Evolutionary conservation across 1,140 invertebrate species (phyloP).

Genomic region (Littorina saxatilis): DNA sequence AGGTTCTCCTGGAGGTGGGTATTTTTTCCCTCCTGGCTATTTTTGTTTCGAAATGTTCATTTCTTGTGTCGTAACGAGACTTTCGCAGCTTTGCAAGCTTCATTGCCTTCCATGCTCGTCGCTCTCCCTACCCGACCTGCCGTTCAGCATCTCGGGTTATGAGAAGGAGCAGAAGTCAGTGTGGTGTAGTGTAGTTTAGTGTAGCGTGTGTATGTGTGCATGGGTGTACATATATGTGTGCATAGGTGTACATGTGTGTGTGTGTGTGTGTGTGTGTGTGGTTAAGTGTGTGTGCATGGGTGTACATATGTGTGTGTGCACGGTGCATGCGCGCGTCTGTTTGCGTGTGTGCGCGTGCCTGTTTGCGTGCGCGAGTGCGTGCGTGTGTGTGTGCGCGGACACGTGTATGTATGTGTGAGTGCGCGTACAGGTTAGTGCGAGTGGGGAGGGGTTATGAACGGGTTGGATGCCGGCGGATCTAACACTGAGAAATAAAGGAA

Average conservation of each 20-base stretch:
- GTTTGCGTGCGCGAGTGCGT: not conserved
- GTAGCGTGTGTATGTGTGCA: not conserved
- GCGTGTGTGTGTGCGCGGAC: not conserved
- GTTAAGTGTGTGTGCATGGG: not conserved
- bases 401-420: too few relatives aligned
- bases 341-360: not conserved
- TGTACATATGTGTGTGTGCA: too few relatives aligned
- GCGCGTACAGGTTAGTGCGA: too few relatives aligned
- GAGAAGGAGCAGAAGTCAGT: not conserved
- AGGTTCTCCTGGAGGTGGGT: too few relatives aligned
- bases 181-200: not conserved
- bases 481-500: not conserved
- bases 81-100: too few relatives aligned
- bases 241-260: not conserved
- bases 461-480: too few relatives aligned
- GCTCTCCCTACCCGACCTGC: not conserved
- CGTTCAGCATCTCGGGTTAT: not conserved
- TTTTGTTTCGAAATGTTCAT: too few relatives aligned
- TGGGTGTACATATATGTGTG: not conserved
- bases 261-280: constrained; percentile 7
- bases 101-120: not conserved
- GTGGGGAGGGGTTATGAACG: too few relatives aligned
- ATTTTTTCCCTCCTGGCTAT: too few relatives aligned
- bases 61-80: too few relatives aligned
- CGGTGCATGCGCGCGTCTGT: too few relatives aligned